Conservation (phyloP, 2,113 vertebrate genomes). For the Gila orcuttii region DNA sequence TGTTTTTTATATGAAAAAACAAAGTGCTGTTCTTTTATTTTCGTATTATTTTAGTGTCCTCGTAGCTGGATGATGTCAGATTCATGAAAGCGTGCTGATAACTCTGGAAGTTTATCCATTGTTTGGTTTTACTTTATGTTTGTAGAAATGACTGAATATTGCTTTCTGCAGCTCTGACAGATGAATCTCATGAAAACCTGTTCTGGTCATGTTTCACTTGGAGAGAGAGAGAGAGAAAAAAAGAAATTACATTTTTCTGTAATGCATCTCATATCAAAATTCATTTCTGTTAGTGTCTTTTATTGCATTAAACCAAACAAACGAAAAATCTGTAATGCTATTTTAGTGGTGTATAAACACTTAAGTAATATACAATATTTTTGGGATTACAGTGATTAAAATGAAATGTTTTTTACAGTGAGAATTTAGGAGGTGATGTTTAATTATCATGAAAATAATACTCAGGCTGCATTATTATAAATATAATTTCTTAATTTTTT, state of each 20-base stretch:
- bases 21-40: constrained; percentile 26
- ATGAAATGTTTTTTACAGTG: not conserved
- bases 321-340: too few relatives aligned
- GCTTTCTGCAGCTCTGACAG: not conserved
- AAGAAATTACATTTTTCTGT: not conserved
- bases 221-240: not conserved
- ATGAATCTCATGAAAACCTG: not conserved
- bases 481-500: not conserved
- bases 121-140: not conserved
- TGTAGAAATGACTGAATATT: not conserved
- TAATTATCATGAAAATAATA: not conserved
- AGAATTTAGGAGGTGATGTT: not conserved
- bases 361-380: not conserved
- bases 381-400: not conserved
- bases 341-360: not conserved
- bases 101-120: too few relatives aligned
- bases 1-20: constrained; percentile 23
- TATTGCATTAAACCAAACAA: too few relatives aligned
- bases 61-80: not conserved
- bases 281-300: not conserved
- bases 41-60: not conserved
- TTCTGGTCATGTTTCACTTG: not conserved
- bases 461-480: not conserved
- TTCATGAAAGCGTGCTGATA: too few relatives aligned
- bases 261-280: not conserved